Evolutionary conservation across 2,888 invertebrate genomes (phyloP).

Genomic region (Sericinus montela): DNA sequence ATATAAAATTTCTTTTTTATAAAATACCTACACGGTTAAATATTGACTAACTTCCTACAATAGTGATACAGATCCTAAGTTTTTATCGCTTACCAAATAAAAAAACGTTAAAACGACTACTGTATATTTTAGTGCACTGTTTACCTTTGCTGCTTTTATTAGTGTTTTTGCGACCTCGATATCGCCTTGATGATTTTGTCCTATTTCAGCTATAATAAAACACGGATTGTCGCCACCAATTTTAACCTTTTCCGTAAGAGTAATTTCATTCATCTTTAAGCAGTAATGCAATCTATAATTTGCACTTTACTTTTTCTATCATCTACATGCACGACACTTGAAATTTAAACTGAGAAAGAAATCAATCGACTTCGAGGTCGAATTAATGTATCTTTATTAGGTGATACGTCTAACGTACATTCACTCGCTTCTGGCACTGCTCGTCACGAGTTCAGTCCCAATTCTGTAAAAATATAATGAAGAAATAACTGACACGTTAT

Average conservation of each 20-base stretch:
- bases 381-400: not conserved
- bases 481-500: too few species aligned
- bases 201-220: conserved; percentile 91
- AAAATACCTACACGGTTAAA: too few species aligned
- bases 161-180: conserved; percentile 85
- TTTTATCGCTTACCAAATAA: too few species aligned
- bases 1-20: too few species aligned
- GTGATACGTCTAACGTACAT: too few species aligned
- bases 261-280: conserved; percentile 62
- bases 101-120: too few species aligned
- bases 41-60: too few species aligned
- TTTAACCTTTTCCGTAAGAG: conserved; percentile 62
- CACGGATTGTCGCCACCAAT: conserved; percentile 75
- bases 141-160: conserved; percentile 86
- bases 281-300: not conserved
- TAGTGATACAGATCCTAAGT: not conserved
- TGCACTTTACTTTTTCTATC: too few species aligned
- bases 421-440: too few species aligned
- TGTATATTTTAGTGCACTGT: conserved; percentile 24
- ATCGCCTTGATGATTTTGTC: conserved; percentile 92
- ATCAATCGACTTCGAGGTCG: not conserved
- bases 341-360: not conserved
- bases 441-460: too few species aligned
- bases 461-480: too few species aligned
- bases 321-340: not conserved